Conservation (phyloP, 2,113 vertebrate species). For the Oncorhynchus kisutch region DNA sequence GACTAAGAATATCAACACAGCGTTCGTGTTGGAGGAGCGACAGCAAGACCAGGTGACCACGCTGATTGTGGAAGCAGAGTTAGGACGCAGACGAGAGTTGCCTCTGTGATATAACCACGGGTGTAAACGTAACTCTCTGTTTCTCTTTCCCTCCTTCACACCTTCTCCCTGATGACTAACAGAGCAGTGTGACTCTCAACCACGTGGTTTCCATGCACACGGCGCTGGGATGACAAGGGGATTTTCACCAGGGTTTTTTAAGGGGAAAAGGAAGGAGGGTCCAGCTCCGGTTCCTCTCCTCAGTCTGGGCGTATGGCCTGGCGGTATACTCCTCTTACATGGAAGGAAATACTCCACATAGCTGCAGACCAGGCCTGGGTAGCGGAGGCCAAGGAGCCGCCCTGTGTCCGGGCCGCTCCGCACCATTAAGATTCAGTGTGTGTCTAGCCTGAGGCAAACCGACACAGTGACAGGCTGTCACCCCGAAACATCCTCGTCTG, state of each 20-base stretch:
- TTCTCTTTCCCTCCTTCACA: neutral
- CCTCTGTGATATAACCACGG: constrained; percentile 37
- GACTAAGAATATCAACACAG: constrained; percentile 54
- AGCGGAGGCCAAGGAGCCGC: too few species aligned
- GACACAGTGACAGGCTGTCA: constrained; percentile 59
- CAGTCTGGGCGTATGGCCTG: constrained; percentile 2
- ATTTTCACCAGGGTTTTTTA: constrained; percentile 1
- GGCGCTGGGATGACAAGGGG: neutral
- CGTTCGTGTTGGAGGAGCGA: constrained; percentile 15
- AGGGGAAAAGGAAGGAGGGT: neutral
- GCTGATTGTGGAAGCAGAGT: constrained; percentile 31
- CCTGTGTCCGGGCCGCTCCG: neutral
- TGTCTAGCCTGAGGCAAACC: constrained; percentile 17
- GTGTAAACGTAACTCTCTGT: constrained; percentile 14
- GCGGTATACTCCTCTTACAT: neutral
- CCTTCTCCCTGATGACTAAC: neutral
- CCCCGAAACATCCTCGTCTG: constrained; percentile 58
- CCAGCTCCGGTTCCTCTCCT: neutral
- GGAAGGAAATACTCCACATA: constrained; percentile 20
- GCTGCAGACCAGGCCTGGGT: neutral
- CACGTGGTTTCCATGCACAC: neutral
- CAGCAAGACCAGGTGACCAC: constrained; percentile 43
- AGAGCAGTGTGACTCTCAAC: constrained; percentile 18
- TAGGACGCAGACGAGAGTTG: constrained; percentile 11
- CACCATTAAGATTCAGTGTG: neutral